phyloP scores from a whole-genome alignment of 2,797 vertebrate genomes.

The Buceros bicornis region DNA sequence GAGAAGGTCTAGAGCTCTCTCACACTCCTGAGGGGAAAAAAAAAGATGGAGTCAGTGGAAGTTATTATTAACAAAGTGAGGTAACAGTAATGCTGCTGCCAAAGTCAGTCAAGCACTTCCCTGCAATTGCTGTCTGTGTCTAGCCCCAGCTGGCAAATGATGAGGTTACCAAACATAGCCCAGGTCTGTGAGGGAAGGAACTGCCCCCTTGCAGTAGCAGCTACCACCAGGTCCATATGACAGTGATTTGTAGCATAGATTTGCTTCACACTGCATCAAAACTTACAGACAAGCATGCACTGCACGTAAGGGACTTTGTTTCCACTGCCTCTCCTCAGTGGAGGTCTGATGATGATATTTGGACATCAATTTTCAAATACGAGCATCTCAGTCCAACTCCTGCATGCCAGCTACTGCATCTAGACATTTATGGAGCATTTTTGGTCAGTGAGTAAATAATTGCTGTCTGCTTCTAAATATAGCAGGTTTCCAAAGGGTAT shows the following conservation, averaged over 20 bases:
- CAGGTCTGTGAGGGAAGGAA: accelerated
- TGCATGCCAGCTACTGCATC: not conserved
- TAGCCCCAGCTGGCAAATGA: not conserved
- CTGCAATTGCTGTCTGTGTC: not conserved
- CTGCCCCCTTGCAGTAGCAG: not conserved
- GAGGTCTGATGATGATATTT: not conserved
- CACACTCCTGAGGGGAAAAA: not conserved
- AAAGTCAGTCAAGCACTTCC: not conserved
- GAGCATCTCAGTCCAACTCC: not conserved
- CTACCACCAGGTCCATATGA: not conserved
- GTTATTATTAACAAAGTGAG: not conserved
- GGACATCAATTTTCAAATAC: not conserved
- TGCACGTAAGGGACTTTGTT: not conserved
- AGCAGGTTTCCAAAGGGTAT: not conserved
- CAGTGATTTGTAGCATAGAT: not conserved
- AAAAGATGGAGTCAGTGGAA: not conserved
- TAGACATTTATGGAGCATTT: not conserved
- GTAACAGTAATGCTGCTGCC: not conserved
- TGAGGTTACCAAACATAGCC: not conserved
- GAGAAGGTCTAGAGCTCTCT: not conserved
- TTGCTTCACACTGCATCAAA: not conserved
- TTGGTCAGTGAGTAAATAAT: conserved; percentile 24
- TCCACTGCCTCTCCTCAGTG: not conserved
- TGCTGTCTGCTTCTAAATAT: conserved; percentile 1
- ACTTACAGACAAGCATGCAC: not conserved